These are phyloP conservation scores for Diprion similis DNA, from an alignment of 1,140 invertebrate species.

Conservation along the genomic window DNA sequence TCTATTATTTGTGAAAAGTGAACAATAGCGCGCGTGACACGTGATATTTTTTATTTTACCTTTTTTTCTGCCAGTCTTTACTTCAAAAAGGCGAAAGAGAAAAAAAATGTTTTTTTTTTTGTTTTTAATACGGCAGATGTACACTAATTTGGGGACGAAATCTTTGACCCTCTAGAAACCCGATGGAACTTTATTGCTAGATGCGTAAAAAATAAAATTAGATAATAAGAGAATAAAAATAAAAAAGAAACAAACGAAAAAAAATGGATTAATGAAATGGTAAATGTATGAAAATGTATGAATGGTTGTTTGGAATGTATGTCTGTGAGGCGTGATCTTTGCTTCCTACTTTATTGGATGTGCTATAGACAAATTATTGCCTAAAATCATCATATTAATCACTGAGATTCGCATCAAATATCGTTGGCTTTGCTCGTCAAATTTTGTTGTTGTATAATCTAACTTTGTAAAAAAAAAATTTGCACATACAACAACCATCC, in stretches of 20 bases:
- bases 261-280: background rate
- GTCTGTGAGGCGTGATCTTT: background rate
- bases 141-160: constrained; percentile 7
- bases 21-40: constrained; percentile 1
- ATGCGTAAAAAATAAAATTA: background rate
- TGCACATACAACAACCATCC: constrained; percentile 1
- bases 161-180: background rate
- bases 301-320: constrained; percentile 3
- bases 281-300: background rate
- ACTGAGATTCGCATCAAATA: background rate
- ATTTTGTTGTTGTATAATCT: background rate
- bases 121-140: background rate
- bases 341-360: background rate
- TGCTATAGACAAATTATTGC: background rate
- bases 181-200: background rate
- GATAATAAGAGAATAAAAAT: background rate
- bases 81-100: background rate
- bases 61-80: background rate
- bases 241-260: background rate
- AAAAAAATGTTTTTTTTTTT: background rate
- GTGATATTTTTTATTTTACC: constrained; percentile 1
- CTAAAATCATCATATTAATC: constrained; percentile 1
- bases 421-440: constrained; percentile 2
- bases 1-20: background rate
- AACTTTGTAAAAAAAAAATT: background rate